These are phyloP conservation scores for Prosapia bicincta DNA, from an alignment of 2,888 invertebrate species.

Conservation along the genomic window DNA sequence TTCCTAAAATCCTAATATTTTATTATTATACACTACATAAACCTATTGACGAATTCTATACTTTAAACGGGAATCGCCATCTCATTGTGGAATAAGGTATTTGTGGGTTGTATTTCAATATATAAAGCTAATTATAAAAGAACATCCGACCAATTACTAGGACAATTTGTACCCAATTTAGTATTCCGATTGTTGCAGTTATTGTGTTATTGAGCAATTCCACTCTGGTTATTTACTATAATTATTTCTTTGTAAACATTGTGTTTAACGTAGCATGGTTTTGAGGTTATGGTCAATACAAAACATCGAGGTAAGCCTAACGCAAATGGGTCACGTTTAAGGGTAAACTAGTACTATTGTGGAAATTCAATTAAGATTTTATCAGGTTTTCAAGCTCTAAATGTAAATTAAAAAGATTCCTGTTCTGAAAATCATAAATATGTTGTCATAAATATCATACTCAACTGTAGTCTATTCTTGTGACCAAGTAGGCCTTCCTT, in stretches of 20 bases:
- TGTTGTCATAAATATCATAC: too few species aligned
- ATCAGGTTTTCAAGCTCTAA: too few species aligned
- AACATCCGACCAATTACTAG: background rate
- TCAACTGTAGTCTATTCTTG: too few species aligned
- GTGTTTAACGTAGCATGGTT: background rate
- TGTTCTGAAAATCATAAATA: too few species aligned
- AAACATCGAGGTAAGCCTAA: too few species aligned
- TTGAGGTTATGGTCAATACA: background rate
- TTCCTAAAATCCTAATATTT: background rate
- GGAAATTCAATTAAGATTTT: too few species aligned
- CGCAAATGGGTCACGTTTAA: background rate
- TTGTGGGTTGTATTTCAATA: background rate
- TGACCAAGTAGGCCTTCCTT: too few species aligned
- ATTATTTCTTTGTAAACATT: background rate
- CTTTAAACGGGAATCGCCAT: background rate
- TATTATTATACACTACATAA: background rate
- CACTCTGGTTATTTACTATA: background rate
- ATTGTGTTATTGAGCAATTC: background rate
- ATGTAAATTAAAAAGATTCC: too few species aligned
- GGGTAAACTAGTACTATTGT: too few species aligned
- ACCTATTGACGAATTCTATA: background rate
- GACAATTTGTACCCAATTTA: background rate
- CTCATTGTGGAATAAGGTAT: background rate
- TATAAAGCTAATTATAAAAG: background rate
- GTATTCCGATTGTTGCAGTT: background rate